phyloP scores from a whole-genome alignment of 2,888 invertebrate genomes.

The Melanostoma scalare region DNA sequence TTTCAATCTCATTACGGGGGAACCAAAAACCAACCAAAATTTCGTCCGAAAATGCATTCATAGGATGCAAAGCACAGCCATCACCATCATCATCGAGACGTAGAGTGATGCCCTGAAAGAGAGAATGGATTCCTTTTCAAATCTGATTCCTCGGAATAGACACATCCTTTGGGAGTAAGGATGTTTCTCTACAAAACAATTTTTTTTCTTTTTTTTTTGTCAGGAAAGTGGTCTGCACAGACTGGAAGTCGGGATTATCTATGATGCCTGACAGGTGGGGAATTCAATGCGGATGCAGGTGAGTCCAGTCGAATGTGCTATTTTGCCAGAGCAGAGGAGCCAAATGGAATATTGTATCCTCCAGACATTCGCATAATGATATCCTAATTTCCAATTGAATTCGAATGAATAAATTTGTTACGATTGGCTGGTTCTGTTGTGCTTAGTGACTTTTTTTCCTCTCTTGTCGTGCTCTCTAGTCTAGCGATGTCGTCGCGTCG shows the following conservation, averaged over 20 bases:
- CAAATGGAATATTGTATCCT: slow-evolving; percentile 37
- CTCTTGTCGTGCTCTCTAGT: neutral
- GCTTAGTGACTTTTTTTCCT: neutral
- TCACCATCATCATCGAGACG: slow-evolving; percentile 37
- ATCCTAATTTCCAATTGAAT: slow-evolving; percentile 64
- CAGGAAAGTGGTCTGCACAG: slow-evolving; percentile 40
- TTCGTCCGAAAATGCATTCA: slow-evolving; percentile 42
- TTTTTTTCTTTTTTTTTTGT: slow-evolving; percentile 9
- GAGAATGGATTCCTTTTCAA: slow-evolving; percentile 19
- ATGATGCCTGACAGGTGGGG: slow-evolving; percentile 47
- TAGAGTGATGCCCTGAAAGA: slow-evolving; percentile 31
- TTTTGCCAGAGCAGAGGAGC: neutral
- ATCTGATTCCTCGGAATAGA: slow-evolving; percentile 27
- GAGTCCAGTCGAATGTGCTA: slow-evolving; percentile 6
- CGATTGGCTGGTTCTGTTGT: slow-evolving; percentile 43
- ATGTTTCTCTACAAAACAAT: neutral
- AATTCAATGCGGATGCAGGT: slow-evolving; percentile 26
- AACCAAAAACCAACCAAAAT: slow-evolving; percentile 47
- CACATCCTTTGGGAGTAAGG: slow-evolving; percentile 6
- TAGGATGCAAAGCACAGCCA: slow-evolving; percentile 20
- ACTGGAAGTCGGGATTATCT: slow-evolving; percentile 37
- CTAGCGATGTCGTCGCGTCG: too few relatives aligned
- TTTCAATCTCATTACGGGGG: slow-evolving; percentile 66
- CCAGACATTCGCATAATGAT: slow-evolving; percentile 56
- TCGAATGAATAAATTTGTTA: slow-evolving; percentile 47